Percentiles rank a stretch among this genome's conserved stretches.
phyloP scores from a whole-genome alignment of 2,797 vertebrate species.

The Lacerta bilineata region DNA sequence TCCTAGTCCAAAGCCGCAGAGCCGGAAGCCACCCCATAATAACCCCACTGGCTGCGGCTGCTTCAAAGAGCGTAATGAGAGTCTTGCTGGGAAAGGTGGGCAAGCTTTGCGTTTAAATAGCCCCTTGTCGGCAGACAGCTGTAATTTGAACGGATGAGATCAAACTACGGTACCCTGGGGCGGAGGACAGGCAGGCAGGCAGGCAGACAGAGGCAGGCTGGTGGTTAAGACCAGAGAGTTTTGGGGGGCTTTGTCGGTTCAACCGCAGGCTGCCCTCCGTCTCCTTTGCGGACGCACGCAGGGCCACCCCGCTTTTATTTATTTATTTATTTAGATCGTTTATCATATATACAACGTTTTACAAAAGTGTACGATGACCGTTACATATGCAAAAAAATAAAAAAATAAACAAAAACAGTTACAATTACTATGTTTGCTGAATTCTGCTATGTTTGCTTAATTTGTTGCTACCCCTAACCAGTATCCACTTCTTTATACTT shows the following conservation, averaged over 20 bases:
- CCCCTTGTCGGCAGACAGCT: slow-evolving; percentile 43
- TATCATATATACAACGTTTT: no score
- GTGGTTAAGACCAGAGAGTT: not conserved
- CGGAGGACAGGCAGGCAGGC: not conserved
- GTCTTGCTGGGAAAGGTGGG: slow-evolving; percentile 33
- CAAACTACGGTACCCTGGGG: not conserved
- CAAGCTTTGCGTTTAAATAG: slow-evolving; percentile 27
- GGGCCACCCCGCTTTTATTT: no score
- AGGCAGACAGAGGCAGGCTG: not conserved
- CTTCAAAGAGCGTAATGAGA: slow-evolving; percentile 65
- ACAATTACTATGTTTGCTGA: no score
- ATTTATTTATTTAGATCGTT: no score
- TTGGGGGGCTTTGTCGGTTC: not conserved
- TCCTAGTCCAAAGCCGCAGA: accelerated
- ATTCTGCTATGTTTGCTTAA: no score
- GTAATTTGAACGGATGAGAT: slow-evolving; percentile 54
- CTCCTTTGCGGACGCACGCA: not conserved
- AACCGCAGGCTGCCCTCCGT: no score
- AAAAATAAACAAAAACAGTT: no score
- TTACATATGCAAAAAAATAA: no score
- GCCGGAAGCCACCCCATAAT: slow-evolving; percentile 64
- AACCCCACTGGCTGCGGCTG: not conserved
- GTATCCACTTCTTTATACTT: no score
- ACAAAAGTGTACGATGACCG: no score
- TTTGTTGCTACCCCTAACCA: no score